phyloP scores from a whole-genome alignment of 37 sponge, comb jelly and placozoan species.

The Sycon ciliatum region DNA sequence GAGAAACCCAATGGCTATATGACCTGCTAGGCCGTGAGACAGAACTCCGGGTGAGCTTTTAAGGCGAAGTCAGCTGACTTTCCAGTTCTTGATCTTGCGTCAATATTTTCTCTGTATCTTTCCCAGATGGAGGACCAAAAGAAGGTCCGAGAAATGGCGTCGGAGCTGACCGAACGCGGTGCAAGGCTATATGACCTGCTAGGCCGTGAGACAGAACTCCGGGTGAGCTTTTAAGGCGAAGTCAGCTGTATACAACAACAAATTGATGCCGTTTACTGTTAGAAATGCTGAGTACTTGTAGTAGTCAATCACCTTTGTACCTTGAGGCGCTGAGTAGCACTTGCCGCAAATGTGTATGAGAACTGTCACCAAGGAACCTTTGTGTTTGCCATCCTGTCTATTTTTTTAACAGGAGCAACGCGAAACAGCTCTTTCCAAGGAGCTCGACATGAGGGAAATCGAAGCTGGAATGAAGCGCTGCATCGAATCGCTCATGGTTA shows the following conservation, averaged over 20 bases:
- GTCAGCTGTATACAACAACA: too few species aligned
- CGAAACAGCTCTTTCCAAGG: constrained; percentile 45
- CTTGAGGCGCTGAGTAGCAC: too few species aligned
- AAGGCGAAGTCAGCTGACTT: not conserved
- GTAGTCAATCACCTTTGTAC: too few species aligned
- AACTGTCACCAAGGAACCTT: too few species aligned
- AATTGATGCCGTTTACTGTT: too few species aligned
- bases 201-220: constrained; percentile 73
- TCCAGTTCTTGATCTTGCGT: too few species aligned
- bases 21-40: constrained; percentile 80
- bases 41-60: constrained; percentile 55
- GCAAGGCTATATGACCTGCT: constrained; percentile 82
- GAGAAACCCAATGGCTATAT: constrained; percentile 64
- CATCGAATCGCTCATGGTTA: constrained; percentile 56
- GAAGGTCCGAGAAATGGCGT: constrained; percentile 78
- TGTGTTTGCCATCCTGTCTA: too few species aligned
- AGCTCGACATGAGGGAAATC: constrained; percentile 74
- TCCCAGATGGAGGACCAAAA: constrained; percentile 69
- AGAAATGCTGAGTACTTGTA: too few species aligned
- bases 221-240: constrained; percentile 25
- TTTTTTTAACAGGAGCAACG: constrained; percentile 46
- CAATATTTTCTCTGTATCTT: too few species aligned
- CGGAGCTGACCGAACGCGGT: constrained; percentile 81
- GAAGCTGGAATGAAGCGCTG: constrained; percentile 63
- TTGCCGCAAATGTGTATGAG: too few species aligned